Conservation (phyloP, 2,888 invertebrate genomes). For the Chaitophorus viminalis region DNA sequence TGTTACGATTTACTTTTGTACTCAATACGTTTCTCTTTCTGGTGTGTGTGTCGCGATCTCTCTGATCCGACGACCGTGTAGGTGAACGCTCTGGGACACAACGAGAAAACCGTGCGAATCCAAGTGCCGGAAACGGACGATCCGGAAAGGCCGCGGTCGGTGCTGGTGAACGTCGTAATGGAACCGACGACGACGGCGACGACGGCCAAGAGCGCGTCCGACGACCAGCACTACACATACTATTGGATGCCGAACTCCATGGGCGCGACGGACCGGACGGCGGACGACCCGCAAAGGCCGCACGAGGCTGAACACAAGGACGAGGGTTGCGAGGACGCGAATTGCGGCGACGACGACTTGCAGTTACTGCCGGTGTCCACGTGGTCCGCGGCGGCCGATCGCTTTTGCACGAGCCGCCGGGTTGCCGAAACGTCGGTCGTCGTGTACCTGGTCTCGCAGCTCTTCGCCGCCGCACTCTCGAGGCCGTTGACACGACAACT, state of each 20-base stretch:
- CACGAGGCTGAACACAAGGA: not conserved
- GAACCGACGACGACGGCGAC: not conserved
- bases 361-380: slow-evolving; percentile 11
- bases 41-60: no score
- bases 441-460: not conserved
- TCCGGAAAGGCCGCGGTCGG: not conserved
- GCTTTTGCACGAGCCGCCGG: not conserved
- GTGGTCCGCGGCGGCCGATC: not conserved
- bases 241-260: not conserved
- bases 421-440: not conserved
- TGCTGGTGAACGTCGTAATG: not conserved
- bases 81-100: slow-evolving; percentile 28
- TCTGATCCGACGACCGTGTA: not conserved
- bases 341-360: not conserved
- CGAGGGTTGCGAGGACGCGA: not conserved
- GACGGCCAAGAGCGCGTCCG: not conserved
- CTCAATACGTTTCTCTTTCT: no score
- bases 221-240: not conserved
- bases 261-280: not conserved
- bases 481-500: no score
- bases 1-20: no score
- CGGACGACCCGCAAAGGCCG: not conserved
- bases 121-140: not conserved
- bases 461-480: not conserved
- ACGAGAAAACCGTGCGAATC: slow-evolving; percentile 17